Evolutionary conservation across 2,113 vertebrate genomes (phyloP), one percentile per base, ranked within the genome.

Genomic region (Sphaerodactylus townsendi): DNA sequence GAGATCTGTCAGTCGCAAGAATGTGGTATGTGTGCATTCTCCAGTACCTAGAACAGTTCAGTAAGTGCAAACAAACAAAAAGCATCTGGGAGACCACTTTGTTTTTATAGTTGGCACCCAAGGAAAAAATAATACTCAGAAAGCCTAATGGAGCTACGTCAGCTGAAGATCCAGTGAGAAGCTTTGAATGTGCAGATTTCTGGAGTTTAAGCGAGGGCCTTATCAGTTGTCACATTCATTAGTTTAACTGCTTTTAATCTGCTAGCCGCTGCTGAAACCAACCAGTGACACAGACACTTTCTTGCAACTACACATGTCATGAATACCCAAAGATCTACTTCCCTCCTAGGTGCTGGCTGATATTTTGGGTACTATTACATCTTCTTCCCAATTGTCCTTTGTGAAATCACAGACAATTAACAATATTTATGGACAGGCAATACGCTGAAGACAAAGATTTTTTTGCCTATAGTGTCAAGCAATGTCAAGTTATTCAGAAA

Each of bases 141-240:
- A 14, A 84, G 62, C 74, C 70, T 14, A 65, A 65, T 0, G 0
- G 41, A 37, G 72, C 72, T 53, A 66, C 0, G 13, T 37, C 46
- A 17, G 48, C 53, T 0, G 0, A 48, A 88, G 73, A 87, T 30
- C 14, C 44, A 89, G 85, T 84, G 82, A 91, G 87, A 87, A 81
- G 73, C 89, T 85, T 90, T n/a, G 72, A 87, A 69, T 41, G 79
- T 81, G 14, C 33, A 86, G n/a, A 23, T 85, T 82, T 53, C 15
- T 48, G 70, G 62, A 66, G 13, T 84, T 0, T 9, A 88, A 81
- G 86, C 85, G 84, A 94, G 85, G 83, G 85, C 88, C 93, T 86
- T 89, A 90, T 64, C 0, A 79, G 91, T 62, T 87, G 91, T 90
- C 77, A 86, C 82, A 78, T 46, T 44, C 46, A 79, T 89, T 2